Evolutionary conservation across 1,140 invertebrate genomes (phyloP).

Genomic region (Carcinoscorpius rotundicauda): DNA sequence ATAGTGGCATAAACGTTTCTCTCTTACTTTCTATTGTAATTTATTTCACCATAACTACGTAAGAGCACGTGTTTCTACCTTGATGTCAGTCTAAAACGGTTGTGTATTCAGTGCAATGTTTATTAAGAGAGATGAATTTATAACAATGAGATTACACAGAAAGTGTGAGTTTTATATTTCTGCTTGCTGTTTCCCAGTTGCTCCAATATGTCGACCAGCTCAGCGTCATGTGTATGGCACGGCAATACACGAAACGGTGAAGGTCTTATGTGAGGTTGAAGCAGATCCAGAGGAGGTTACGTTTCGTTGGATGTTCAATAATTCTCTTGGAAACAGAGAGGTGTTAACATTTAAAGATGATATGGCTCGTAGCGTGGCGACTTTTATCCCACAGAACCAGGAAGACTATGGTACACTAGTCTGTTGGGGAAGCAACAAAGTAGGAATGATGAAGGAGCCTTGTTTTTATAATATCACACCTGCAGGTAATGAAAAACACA

Average conservation of each 20-base stretch:
- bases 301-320: constrained; percentile 87
- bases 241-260: constrained; percentile 15
- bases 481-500: too few relatives aligned
- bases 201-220: constrained; percentile 46
- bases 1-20: too few relatives aligned
- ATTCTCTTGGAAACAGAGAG: constrained; percentile 59
- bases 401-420: neutral
- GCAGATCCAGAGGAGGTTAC: constrained; percentile 66
- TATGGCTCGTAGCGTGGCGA: neutral
- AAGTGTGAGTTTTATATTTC: too few relatives aligned
- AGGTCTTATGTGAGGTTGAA: constrained; percentile 63
- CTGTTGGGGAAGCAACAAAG: neutral
- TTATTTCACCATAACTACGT: too few relatives aligned
- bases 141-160: too few relatives aligned
- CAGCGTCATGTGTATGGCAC: constrained; percentile 17
- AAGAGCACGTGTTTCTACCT: too few relatives aligned
- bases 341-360: neutral
- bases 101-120: too few relatives aligned
- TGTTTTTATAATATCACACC: neutral
- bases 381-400: neutral
- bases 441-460: neutral
- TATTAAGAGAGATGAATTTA: too few relatives aligned
- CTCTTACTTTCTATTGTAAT: too few relatives aligned
- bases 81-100: too few relatives aligned
- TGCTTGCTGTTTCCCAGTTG: constrained; percentile 35